Evolutionary conservation across 1,140 invertebrate genomes (phyloP).

Genomic region (Diuraphis noxia): DNA sequence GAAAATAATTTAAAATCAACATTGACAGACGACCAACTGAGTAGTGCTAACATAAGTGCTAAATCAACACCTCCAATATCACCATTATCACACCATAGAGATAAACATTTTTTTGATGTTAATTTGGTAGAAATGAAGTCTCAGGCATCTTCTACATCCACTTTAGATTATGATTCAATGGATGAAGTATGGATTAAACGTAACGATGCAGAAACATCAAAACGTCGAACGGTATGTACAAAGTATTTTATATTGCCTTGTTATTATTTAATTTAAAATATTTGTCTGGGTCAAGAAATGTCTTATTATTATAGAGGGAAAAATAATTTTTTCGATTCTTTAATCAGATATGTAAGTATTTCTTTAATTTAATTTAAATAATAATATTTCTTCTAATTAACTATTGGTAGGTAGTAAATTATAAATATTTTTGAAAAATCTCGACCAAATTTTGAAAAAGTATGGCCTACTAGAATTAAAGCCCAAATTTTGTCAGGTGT

Average conservation of each 20-base stretch:
- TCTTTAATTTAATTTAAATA: no score
- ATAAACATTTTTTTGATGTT: slow-evolving; percentile 78
- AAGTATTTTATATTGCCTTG: background rate
- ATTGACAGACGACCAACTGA: slow-evolving; percentile 31
- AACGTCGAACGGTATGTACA: slow-evolving; percentile 59
- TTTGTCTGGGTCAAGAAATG: background rate
- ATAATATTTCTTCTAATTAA: no score
- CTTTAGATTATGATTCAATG: slow-evolving; percentile 65
- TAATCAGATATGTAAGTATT: background rate
- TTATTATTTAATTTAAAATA: background rate
- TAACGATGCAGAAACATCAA: slow-evolving; percentile 60
- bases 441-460: no score
- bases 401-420: no score
- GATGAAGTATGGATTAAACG: slow-evolving; percentile 76
- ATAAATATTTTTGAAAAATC: no score
- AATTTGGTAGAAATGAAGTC: slow-evolving; percentile 80
- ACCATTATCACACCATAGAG: slow-evolving; percentile 67
- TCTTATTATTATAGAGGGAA: background rate
- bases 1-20: slow-evolving; percentile 63
- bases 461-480: no score
- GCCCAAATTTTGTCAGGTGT: no score
- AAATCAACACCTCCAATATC: slow-evolving; percentile 57
- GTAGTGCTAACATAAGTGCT: slow-evolving; percentile 34
- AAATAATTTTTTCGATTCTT: background rate
- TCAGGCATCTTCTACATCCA: slow-evolving; percentile 68